Percentiles rank a stretch among this genome's conserved stretches.
Evolutionary conservation across 2,113 vertebrate genomes (phyloP).

Genomic region (Alosa alosa): DNA sequence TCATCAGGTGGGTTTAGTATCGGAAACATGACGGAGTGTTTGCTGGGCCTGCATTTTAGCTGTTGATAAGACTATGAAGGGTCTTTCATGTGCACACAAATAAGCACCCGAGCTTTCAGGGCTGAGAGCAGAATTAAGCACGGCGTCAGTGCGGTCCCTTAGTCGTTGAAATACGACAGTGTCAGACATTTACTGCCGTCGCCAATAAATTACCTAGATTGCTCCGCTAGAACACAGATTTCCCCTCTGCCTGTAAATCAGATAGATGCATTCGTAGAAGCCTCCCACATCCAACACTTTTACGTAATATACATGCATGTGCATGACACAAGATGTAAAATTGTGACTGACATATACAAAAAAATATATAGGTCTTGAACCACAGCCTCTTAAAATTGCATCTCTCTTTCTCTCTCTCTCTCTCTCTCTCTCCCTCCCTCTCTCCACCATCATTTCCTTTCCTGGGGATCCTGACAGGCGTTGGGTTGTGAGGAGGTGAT

Average conservation of each 20-base stretch:
- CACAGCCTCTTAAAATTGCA: neutral
- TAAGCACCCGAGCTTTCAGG: neutral
- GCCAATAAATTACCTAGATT: neutral
- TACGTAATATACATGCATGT: neutral
- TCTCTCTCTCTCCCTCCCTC: neutral
- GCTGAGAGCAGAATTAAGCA: neutral
- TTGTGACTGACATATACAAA: neutral
- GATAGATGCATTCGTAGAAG: neutral
- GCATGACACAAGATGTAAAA: neutral
- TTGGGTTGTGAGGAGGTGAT: neutral
- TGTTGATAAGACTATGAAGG: neutral
- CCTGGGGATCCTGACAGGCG: neutral
- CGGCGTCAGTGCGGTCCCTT: neutral
- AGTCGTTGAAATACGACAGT: neutral
- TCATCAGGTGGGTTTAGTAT: neutral
- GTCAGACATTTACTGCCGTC: neutral
- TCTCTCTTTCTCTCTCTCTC: constrained; percentile 19
- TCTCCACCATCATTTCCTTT: neutral
- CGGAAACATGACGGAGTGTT: neutral
- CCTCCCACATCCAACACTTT: neutral
- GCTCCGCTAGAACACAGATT: neutral
- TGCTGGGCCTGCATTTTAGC: neutral
- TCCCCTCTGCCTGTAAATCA: neutral
- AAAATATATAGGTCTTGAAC: neutral
- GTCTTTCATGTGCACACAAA: neutral